Percentiles rank a stretch among this genome's conserved stretches.
Evolutionary conservation across 2,888 invertebrate genomes (phyloP).

Genomic region (Poecilobothrus nobilitatus): DNA sequence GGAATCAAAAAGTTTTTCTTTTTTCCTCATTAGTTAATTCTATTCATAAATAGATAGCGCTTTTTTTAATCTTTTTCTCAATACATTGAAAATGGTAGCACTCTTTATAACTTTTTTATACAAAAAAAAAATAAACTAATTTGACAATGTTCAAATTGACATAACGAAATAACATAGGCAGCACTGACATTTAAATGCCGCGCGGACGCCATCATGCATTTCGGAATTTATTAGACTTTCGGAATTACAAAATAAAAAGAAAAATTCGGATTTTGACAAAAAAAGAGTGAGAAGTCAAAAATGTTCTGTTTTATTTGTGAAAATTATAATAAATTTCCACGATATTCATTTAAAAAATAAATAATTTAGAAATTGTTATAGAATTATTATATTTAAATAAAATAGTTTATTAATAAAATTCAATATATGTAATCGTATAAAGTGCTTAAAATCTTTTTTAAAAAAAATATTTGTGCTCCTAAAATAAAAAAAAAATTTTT

Average conservation of each 20-base stretch:
- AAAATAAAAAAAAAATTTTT: neutral
- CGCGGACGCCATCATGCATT: neutral
- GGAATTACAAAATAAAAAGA: neutral
- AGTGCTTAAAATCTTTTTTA: neutral
- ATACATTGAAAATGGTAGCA: neutral
- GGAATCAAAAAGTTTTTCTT: no score
- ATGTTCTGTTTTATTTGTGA: conserved; percentile 6
- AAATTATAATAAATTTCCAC: conserved; percentile 1
- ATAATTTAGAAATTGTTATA: neutral
- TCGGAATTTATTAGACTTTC: neutral
- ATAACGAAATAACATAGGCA: neutral
- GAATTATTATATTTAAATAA: neutral
- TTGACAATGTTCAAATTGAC: neutral
- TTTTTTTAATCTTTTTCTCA: neutral
- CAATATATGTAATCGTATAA: neutral
- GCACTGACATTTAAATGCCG: conserved; percentile 4
- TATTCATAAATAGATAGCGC: conserved; percentile 9
- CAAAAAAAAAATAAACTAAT: neutral
- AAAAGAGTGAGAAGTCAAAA: conserved; percentile 6
- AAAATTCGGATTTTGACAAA: conserved; percentile 4
- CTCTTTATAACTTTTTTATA: neutral
- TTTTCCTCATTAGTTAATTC: neutral
- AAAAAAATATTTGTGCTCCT: neutral
- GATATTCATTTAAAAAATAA: neutral
- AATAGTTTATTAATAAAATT: neutral